These are phyloP conservation scores for Gobio occitaniae DNA, from an alignment of 2,797 vertebrate species.

Conservation along the genomic window DNA sequence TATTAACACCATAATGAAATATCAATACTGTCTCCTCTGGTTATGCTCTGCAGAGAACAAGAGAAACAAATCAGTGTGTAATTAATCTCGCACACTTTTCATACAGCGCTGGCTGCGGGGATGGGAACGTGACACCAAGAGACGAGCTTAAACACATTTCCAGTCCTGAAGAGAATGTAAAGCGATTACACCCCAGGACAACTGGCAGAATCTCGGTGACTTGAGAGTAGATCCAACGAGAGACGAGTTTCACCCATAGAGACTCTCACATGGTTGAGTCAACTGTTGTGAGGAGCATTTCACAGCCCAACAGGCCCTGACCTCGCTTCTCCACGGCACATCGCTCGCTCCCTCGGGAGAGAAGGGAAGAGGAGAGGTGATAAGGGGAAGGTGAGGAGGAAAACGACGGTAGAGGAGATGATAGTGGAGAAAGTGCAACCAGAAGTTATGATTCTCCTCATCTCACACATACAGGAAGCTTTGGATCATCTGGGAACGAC, in stretches of 20 bases:
- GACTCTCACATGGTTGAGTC: conserved; percentile 50
- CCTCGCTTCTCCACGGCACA: conserved; percentile 39
- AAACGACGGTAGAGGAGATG: conserved; percentile 47
- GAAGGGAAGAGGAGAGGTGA: conserved; percentile 46
- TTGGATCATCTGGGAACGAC: conserved; percentile 12
- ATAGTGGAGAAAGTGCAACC: conserved; percentile 39
- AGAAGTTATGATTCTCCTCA: conserved; percentile 45
- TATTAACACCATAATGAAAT: conserved; percentile 79
- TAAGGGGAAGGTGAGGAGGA: conserved; percentile 49
- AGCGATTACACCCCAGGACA: conserved; percentile 45
- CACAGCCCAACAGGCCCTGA: conserved; percentile 53
- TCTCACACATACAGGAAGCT: conserved; percentile 36
- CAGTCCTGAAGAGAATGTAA: conserved; percentile 43
- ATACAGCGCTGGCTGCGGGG: conserved; percentile 35
- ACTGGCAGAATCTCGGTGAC: conserved; percentile 29
- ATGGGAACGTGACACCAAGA: conserved; percentile 40
- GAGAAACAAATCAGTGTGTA: conserved; percentile 57
- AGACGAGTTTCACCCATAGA: conserved; percentile 39
- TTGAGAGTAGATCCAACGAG: conserved; percentile 32
- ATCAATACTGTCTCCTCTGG: conserved; percentile 74
- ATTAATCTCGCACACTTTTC: conserved; percentile 56
- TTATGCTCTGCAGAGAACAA: conserved; percentile 70
- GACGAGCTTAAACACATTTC: conserved; percentile 39
- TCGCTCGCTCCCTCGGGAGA: conserved; percentile 34
- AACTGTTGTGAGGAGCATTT: conserved; percentile 62